A percentile compares a stretch with the other conserved stretches of the same genome.
Evolutionary conservation across 2,888 invertebrate species (phyloP).

Genomic region (Antitype chi): DNA sequence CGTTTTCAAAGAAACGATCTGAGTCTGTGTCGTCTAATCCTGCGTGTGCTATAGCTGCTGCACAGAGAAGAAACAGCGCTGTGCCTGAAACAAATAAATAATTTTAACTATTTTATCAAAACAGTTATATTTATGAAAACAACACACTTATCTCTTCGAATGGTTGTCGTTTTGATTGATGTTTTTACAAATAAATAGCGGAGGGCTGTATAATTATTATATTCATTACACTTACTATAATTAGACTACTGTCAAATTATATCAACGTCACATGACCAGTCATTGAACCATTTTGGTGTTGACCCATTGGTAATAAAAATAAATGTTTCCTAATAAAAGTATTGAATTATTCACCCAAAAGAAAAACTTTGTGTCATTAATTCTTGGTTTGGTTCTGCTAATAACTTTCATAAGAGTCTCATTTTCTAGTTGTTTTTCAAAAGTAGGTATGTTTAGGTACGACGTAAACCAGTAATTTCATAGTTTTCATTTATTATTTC

Average conservation of each 20-base stretch:
- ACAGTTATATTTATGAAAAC: background rate
- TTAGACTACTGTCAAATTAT: background rate
- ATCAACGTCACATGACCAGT: conserved; percentile 7
- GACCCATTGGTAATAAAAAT: background rate
- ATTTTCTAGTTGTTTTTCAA: background rate
- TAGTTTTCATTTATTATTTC: background rate
- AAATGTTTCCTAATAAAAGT: background rate
- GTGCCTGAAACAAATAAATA: conserved; percentile 53
- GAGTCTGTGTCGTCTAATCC: conserved; percentile 6
- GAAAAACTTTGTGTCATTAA: background rate
- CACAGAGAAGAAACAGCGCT: conserved; percentile 45
- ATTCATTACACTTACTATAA: background rate
- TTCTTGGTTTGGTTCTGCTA: background rate
- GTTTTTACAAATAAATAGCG: background rate
- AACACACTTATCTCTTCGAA: conserved; percentile 34
- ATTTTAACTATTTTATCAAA: conserved; percentile 20
- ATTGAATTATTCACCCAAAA: background rate
- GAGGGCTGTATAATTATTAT: background rate
- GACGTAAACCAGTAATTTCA: background rate
- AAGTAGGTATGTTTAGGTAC: background rate
- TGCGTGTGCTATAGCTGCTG: conserved; percentile 29
- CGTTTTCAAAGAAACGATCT: conserved; percentile 33
- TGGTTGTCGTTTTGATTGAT: conserved; percentile 18
- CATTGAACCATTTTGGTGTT: background rate
- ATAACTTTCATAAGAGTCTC: background rate